These are phyloP conservation scores for Simalia tracyae DNA, from an alignment of 2,797 vertebrate species.

Conservation along the genomic window DNA sequence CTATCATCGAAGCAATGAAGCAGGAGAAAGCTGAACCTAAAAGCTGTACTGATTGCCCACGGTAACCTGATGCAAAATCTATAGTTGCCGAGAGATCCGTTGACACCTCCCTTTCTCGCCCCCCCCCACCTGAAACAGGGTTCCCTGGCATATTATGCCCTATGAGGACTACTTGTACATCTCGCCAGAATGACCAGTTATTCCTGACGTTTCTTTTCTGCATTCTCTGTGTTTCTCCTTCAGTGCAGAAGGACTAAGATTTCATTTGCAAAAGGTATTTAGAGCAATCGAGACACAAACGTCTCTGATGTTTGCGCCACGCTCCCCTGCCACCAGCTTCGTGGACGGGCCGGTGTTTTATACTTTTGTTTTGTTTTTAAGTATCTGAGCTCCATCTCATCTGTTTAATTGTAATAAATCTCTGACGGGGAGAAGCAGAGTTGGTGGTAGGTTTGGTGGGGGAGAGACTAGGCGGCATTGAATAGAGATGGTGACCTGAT, in stretches of 20 bases:
- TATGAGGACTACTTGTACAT: slow-evolving; percentile 82
- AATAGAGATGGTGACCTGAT: slow-evolving; percentile 60
- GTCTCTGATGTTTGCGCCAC: slow-evolving; percentile 78
- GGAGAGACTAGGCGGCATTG: slow-evolving; percentile 3
- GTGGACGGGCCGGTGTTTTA: slow-evolving; percentile 55
- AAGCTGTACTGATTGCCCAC: slow-evolving; percentile 86
- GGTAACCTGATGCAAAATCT: slow-evolving; percentile 94
- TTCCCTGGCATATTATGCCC: slow-evolving; percentile 75
- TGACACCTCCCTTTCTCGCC: slow-evolving; percentile 54
- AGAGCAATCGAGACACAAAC: slow-evolving; percentile 80
- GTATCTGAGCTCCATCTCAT: slow-evolving; percentile 80
- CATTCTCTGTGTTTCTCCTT: neutral
- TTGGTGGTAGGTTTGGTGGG: slow-evolving; percentile 42
- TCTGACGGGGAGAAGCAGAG: slow-evolving; percentile 74
- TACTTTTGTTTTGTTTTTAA: slow-evolving; percentile 37
- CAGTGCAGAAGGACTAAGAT: slow-evolving; percentile 76
- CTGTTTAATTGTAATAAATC: slow-evolving; percentile 84
- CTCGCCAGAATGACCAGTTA: slow-evolving; percentile 75
- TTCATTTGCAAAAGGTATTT: slow-evolving; percentile 81
- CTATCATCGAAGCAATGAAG: slow-evolving; percentile 82
- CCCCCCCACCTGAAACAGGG: neutral
- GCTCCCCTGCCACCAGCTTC: slow-evolving; percentile 76
- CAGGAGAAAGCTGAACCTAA: slow-evolving; percentile 90
- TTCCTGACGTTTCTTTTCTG: slow-evolving; percentile 68
- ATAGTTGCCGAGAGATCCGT: slow-evolving; percentile 84